Base-by-base conservation (phyloP, 1,140 invertebrate genomes). In the Chironomus striatipennis region DNA sequence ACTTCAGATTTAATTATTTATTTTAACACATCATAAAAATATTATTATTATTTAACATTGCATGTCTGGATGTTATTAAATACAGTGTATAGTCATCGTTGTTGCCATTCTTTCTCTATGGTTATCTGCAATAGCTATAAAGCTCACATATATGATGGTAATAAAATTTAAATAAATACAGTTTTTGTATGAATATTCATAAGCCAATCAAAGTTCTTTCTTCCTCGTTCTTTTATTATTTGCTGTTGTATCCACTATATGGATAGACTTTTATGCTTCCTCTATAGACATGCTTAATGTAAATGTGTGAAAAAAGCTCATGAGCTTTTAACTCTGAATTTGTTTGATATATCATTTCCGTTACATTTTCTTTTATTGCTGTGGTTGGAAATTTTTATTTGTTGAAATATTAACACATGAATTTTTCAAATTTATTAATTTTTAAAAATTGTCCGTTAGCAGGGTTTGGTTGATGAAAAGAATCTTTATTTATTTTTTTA, bases 161-260 rank as follows among this genome's bases (percentile, higher is more conserved):
- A 70, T 70, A 70, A 70, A 70, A 70, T 70, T 70, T 70, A 70
- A 70, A 70, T 70, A 70, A 70, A 70, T 70, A 70, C 65, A 70
- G n/a, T 70, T 70, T 70, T 57, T 57, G n/a, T 21, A 70, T 70
- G 65, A 18, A 70, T 70, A 70, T 70, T 70, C 65, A 70, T 70
- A 70, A 70, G 65, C 65, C 65, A 70, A 70, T 70, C 65, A 70
- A 70, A 21, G 17, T 70, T 70, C 18, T 70, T 70, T 67, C 18
- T 67, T 70, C 2, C 17, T 70, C 47, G 24, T 57, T n/a, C 12
- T 15, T 57, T n/a, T 57, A 57, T 12, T n/a, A 57, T 12, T n/a
- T n/a, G 15, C 47, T 57, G 4, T 12, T 15, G n/a, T n/a, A 15
- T 15, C 12, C 47, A 57, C 12, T 34, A 57, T 10, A 57, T 57